Conservation (phyloP, 2,113 vertebrate species). For the Pelobates fuscus region DNA sequence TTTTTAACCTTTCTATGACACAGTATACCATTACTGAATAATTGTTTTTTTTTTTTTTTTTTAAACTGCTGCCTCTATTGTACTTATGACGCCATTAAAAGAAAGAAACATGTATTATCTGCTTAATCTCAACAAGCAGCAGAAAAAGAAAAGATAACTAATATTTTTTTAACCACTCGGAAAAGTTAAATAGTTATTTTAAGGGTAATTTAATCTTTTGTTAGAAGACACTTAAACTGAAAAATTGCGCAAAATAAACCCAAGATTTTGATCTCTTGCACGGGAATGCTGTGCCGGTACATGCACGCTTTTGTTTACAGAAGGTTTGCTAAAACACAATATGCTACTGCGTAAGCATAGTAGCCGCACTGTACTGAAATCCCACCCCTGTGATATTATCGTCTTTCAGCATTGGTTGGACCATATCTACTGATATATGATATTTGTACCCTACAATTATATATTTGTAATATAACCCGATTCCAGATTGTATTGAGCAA, state of each 20-base stretch:
- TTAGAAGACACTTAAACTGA: background rate
- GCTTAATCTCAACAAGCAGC: background rate
- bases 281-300: background rate
- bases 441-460: too few relatives aligned
- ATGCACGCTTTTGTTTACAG: background rate
- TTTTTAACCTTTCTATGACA: background rate
- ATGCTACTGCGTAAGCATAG: background rate
- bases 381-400: too few relatives aligned
- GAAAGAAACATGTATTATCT: background rate
- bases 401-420: too few relatives aligned
- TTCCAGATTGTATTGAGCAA: too few relatives aligned
- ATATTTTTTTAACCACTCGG: background rate
- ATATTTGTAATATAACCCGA: too few relatives aligned
- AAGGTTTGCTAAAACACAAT: background rate
- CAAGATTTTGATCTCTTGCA: background rate
- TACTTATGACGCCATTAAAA: background rate
- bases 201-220: background rate
- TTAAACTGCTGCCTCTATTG: background rate
- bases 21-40: background rate
- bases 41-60: background rate
- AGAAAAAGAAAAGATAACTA: background rate
- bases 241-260: background rate
- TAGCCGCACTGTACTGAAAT: background rate
- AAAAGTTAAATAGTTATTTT: background rate
- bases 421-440: too few relatives aligned